phyloP scores from a whole-genome alignment of 1,140 invertebrate genomes.

The Oryctes rhinoceros region DNA sequence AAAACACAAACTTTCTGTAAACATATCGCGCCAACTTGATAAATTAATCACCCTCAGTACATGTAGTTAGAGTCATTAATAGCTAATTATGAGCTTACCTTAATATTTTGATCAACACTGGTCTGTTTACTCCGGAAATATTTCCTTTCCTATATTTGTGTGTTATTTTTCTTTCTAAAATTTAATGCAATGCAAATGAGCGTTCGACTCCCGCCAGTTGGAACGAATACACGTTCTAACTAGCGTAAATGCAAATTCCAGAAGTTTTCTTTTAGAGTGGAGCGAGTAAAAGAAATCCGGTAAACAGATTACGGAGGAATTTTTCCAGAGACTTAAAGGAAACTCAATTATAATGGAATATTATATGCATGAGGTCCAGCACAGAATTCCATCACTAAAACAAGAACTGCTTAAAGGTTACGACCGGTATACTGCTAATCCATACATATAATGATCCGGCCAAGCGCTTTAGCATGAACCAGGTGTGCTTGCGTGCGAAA shows the following conservation, averaged over 20 bases:
- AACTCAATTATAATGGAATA: constrained; percentile 33
- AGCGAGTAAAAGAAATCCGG: not conserved
- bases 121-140: no score
- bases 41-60: no score
- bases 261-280: not conserved
- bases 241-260: not conserved
- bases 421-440: constrained; percentile 45
- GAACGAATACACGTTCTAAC: not conserved
- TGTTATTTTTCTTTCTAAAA: not conserved
- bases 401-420: constrained; percentile 46
- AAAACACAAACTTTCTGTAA: no score
- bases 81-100: no score
- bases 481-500: constrained; percentile 47
- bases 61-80: no score
- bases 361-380: constrained; percentile 33
- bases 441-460: constrained; percentile 48
- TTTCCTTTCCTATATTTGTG: not conserved
- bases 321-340: constrained; percentile 18
- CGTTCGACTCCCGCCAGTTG: not conserved
- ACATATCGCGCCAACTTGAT: no score
- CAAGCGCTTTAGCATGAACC: constrained; percentile 38
- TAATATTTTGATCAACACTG: no score
- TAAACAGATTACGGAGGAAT: constrained; percentile 2
- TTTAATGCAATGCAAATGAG: not conserved
- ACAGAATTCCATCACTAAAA: constrained; percentile 43